Evolutionary conservation across 2,888 invertebrate genomes (phyloP).

Genomic region (Clitarchus hookeri): DNA sequence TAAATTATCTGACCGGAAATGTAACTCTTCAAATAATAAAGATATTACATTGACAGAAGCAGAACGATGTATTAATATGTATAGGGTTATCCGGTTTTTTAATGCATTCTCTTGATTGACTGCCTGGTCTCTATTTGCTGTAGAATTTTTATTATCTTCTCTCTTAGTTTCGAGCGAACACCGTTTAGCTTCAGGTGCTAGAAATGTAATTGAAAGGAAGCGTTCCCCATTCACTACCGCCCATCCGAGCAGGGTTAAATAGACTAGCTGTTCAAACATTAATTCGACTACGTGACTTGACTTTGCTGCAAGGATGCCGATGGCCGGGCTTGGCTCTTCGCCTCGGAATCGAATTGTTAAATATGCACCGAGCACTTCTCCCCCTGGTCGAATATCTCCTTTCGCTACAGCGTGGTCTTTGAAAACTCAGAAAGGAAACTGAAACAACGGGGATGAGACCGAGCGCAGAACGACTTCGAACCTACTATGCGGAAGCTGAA

Average conservation of each 20-base stretch:
- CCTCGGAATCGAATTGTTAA: not conserved
- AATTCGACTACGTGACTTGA: slow-evolving; percentile 8
- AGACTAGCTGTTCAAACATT: slow-evolving; percentile 1
- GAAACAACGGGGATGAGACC: not conserved
- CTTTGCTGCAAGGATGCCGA: not conserved
- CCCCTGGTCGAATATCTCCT: not conserved
- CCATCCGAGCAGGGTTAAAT: not conserved
- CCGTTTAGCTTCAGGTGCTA: not conserved
- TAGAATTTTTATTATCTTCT: not conserved
- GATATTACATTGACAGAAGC: too few species aligned
- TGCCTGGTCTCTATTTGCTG: not conserved
- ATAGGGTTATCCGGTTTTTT: not conserved
- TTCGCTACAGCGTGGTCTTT: not conserved
- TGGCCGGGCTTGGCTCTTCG: not conserved
- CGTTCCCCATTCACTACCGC: not conserved
- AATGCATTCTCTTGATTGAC: not conserved
- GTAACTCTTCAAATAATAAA: too few species aligned
- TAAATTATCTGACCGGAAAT: too few species aligned
- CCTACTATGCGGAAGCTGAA: too few species aligned
- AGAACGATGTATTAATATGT: not conserved
- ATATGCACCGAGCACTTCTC: not conserved
- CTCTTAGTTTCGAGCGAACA: not conserved
- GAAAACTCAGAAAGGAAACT: not conserved
- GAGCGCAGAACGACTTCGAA: too few species aligned
- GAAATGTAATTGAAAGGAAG: not conserved